Base-by-base conservation (phyloP, 2,797 vertebrate species). In the Xyrichtys novacula region DNA sequence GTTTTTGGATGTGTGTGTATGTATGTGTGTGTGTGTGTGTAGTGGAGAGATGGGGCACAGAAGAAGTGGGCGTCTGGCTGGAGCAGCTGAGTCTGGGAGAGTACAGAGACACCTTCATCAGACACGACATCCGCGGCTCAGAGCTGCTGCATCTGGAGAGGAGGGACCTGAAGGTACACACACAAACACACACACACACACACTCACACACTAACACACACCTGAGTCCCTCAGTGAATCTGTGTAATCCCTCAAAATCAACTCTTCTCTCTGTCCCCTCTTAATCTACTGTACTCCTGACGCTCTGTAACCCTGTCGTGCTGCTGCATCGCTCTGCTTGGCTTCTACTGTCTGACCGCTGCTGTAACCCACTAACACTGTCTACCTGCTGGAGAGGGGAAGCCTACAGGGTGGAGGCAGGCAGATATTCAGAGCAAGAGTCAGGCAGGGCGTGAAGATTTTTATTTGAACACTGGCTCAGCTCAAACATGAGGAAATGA, bases 41-140 rank as follows among this genome's bases (percentile, higher is more conserved):
- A 99, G 97, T 99, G 95, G 96, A 99, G 93, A 96, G 97, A 90
- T 99, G 98, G 98, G 97, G 98, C 94, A 96, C 97, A 95, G 98
- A 99, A 94, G 98, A 99, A 95, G 97, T 99, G 95, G 97, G 96
- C 93, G 81, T 95, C 95, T 99, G 98, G 98, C 93, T 99, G 96
- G 98, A 99, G 93, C 98, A 98, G 94, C 95, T 99, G 94, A 97
- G 93, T 95, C 96, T 99, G 94, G 97, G 98, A 91, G 98, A 99
- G 92, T 98, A 99, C 97, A 97, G 95, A 94, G 98, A 98, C 93
- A 96, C 93, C 94, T 99, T 99, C 96, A 95, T 92, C 92, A 96
- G 96, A 66, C 97, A 99, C 93, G 98, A 99, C 96, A 97, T 99
- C 95, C 95, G 96, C 89, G 98, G 98, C 93, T 96, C 97, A 79